Evolutionary conservation across 2,888 invertebrate genomes (phyloP).

Genomic region (Mylabris sibirica): DNA sequence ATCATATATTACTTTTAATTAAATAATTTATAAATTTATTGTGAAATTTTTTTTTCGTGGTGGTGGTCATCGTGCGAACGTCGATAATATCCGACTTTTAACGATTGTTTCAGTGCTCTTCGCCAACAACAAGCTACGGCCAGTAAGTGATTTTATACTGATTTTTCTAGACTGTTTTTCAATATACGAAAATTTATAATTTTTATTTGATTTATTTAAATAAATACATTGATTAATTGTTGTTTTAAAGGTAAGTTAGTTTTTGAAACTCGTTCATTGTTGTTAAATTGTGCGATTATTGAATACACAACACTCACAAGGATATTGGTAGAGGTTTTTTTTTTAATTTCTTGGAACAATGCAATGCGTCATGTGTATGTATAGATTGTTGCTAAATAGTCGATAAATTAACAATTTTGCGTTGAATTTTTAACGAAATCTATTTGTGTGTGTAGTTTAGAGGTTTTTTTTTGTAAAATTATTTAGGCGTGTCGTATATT

Average conservation of each 20-base stretch:
- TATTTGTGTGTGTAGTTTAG: not conserved
- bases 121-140: conserved; percentile 64
- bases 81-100: conserved; percentile 31
- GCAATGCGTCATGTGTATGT: conserved; percentile 33
- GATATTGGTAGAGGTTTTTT: conserved; percentile 28
- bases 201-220: conserved; percentile 12
- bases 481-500: conserved; percentile 9
- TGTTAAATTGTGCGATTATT: not conserved
- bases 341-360: conserved; percentile 28
- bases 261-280: not conserved
- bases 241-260: conserved; percentile 22
- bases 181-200: not conserved
- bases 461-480: conserved; percentile 14
- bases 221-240: conserved; percentile 9
- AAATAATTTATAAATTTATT: conserved; percentile 23
- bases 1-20: too few species aligned
- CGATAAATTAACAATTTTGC: conserved; percentile 17
- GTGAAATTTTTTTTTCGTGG: conserved; percentile 8
- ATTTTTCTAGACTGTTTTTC: conserved; percentile 31
- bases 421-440: not conserved
- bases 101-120: conserved; percentile 46
- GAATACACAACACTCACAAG: not conserved
- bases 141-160: conserved; percentile 63
- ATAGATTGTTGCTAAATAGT: conserved; percentile 16
- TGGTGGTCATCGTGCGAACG: not conserved